A percentile compares a stretch with the other conserved stretches of the same genome.
Conservation (phyloP, 2,888 invertebrate genomes). For the Lycia hirtaria region DNA sequence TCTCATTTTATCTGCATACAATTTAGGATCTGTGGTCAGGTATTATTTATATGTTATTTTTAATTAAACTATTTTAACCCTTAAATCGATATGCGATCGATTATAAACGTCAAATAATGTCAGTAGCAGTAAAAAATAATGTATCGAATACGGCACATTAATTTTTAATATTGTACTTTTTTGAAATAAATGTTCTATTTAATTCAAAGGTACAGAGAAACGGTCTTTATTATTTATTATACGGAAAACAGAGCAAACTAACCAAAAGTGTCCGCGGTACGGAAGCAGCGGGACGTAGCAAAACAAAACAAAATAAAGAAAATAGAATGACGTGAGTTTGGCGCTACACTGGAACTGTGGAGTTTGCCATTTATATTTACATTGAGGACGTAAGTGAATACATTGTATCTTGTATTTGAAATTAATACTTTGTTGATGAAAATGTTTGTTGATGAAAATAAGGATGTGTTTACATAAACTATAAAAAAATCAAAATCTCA, state of each 20-base stretch:
- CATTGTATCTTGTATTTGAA: not conserved
- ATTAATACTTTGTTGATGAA: not conserved
- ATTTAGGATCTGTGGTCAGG: slow-evolving; percentile 25
- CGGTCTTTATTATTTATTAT: slow-evolving; percentile 81
- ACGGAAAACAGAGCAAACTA: slow-evolving; percentile 82
- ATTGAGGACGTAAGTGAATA: slow-evolving; percentile 19
- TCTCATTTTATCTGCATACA: slow-evolving; percentile 69
- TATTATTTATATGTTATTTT: too few species aligned
- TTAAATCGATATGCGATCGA: slow-evolving; percentile 22
- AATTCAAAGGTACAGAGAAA: slow-evolving; percentile 47
- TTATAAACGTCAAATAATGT: slow-evolving; percentile 2
- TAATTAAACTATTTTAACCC: slow-evolving; percentile 37
- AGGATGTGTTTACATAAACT: not conserved
- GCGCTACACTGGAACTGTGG: slow-evolving; percentile 56
- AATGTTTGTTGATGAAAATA: too few species aligned
- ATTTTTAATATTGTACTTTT: not conserved
- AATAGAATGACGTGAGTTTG: slow-evolving; percentile 73
- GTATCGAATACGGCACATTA: not conserved
- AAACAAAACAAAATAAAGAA: slow-evolving; percentile 77
- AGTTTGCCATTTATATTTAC: slow-evolving; percentile 45
- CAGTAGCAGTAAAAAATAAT: not conserved
- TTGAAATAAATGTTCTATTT: slow-evolving; percentile 32
- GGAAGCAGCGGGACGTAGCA: slow-evolving; percentile 80
- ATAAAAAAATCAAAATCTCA: too few species aligned
- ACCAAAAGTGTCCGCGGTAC: slow-evolving; percentile 82